Evolutionary conservation across 2,888 invertebrate genomes (phyloP).

Genomic region (Chironomus riparius): DNA sequence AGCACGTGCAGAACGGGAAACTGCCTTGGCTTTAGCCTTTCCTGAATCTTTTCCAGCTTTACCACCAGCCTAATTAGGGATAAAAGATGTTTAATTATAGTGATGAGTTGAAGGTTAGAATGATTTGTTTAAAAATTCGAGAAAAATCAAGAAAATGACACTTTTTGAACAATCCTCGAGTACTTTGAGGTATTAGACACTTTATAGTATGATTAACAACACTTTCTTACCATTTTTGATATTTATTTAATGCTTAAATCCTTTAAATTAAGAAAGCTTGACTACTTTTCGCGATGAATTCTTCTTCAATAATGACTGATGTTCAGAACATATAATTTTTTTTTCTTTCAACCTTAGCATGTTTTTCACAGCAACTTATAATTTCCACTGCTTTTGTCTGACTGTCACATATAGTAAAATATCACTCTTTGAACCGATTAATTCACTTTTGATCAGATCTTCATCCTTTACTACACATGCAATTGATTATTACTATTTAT

Average conservation of each 20-base stretch:
- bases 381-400: no score
- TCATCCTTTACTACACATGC: no score
- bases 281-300: not conserved
- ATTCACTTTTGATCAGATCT: no score
- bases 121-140: not conserved
- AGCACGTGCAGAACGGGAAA: slow-evolving; percentile 96
- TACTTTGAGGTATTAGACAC: not conserved
- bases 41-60: slow-evolving; percentile 99
- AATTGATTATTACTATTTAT: no score
- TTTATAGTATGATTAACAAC: not conserved
- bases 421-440: no score
- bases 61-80: slow-evolving; percentile 80
- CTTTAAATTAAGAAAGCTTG: not conserved
- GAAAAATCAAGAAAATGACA: slow-evolving; percentile 12
- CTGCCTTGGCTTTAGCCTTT: slow-evolving; percentile 98
- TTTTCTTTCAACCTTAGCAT: not conserved
- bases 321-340: not conserved
- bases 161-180: not conserved
- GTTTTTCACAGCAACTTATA: not conserved
- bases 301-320: not conserved
- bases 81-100: no score
- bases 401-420: not conserved
- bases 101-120: no score
- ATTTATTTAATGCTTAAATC: not conserved
- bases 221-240: slow-evolving; percentile 19